Evolutionary conservation across 2,797 vertebrate species (phyloP), one percentile per base, ranked within the genome.

Genomic region (Tachyglossus aculeatus): DNA sequence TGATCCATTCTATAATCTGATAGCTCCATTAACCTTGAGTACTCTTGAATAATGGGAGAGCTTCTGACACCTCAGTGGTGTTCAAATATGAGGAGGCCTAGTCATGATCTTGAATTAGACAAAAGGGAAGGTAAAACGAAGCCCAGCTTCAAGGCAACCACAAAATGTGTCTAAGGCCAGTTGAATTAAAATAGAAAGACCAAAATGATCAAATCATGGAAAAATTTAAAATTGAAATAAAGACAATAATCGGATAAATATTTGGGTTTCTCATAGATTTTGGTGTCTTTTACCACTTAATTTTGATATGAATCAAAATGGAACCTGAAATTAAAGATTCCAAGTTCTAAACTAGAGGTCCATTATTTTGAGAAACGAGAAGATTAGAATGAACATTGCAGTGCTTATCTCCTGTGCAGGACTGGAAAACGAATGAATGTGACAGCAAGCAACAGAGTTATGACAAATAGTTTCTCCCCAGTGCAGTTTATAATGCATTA

Each of bases 171-270:
- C n/a, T n/a, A n/a, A n/a, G n/a, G n/a, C n/a, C n/a, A n/a, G n/a
- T n/a, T n/a, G n/a, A n/a, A n/a, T n/a, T n/a, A n/a, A n/a, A n/a
- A n/a, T n/a, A n/a, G n/a, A n/a, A n/a, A n/a, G n/a, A n/a, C n/a
- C n/a, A n/a, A n/a, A n/a, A n/a, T n/a, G n/a, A n/a, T n/a, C n/a
- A n/a, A n/a, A 27, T 59, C 13, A 39, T 47, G 13, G 1, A 33
- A n/a, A n/a, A 54, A 69, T 53, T 47, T 38, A 64, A 56, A n/a
- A n/a, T 41, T 22, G 15, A 69, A 60, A 66, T 57, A 38, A 69
- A 73, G 43, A 1, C 9, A 29, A 43, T 63, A 73, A 47, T 22
- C 24, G 54, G 10, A 25, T 6, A 39, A 40, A 29, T 37, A 12
- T 14, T 44, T 15, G 5, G 7, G 6, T 25, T 18, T 67, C 57